These are phyloP conservation scores for Cebus imitator DNA, from an alignment of 2,113 vertebrate species.

Conservation along the genomic window DNA sequence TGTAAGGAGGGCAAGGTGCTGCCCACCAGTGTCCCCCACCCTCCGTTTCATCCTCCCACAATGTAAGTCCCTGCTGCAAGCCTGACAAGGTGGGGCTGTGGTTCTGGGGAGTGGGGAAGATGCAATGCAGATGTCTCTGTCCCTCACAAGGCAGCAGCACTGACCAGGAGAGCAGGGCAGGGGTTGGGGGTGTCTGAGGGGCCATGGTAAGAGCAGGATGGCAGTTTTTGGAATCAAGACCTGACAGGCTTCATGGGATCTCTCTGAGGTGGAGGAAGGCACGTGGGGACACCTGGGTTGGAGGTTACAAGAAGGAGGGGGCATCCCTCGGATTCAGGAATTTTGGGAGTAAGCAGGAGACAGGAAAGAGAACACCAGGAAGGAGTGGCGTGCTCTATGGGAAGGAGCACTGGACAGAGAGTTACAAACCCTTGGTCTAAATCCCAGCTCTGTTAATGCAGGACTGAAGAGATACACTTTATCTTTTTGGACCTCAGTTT, in stretches of 20 bases:
- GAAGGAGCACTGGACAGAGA: not conserved
- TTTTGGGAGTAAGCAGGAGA: not conserved
- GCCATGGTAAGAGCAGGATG: not conserved
- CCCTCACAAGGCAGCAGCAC: not conserved
- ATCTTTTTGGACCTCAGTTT: not conserved
- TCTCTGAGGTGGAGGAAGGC: not conserved
- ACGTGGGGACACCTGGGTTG: fast-evolving
- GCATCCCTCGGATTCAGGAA: not conserved
- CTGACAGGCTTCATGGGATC: not conserved
- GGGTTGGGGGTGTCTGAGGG: fast-evolving
- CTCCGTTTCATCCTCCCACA: not conserved
- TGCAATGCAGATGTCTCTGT: too few relatives aligned
- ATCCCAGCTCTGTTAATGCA: not conserved
- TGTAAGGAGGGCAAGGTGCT: not conserved
- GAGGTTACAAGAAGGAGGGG: not conserved
- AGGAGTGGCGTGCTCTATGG: not conserved
- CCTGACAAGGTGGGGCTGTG: not conserved
- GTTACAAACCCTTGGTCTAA: not conserved
- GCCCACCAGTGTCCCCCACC: not conserved
- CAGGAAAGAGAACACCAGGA: not conserved
- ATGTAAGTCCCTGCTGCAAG: not conserved
- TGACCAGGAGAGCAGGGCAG: not conserved
- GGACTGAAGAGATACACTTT: not conserved
- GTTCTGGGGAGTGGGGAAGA: not conserved
- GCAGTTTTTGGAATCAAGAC: not conserved